Evolutionary conservation across 2,797 vertebrate genomes (phyloP), one percentile per base, ranked within the genome.

Genomic region (Menidia menidia): DNA sequence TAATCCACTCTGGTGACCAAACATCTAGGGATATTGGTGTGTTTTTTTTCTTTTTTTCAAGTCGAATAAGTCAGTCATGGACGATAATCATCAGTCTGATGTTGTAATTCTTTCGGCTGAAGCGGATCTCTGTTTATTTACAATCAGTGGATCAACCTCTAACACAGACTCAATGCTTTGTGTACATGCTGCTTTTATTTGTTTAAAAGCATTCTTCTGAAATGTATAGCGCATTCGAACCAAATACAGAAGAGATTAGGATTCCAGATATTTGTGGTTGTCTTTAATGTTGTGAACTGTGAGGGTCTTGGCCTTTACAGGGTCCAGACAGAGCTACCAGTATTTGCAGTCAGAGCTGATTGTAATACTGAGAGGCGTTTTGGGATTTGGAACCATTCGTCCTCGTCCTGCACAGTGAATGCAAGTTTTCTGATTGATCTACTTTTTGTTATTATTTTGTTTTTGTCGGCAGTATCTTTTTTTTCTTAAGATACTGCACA

Each of bases 391-490:
- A 42, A 39, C 18, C 4, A 30, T 25, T 16, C 2, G 73, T 12
- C 31, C 43, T 62, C 51, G 44, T 32, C 58, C 33, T 54, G 45
- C 32, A 51, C 56, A 44, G 25, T 45, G 18, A 32, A 32, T 18
- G 55, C 61, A n/a, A 32, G 10, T 52, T 16, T 73, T 30, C 60
- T 19, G 13, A 64, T 56, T 74, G 59, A 11, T 25, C 25, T 25
- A 25, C 25, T 25, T 25, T 25, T 25, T 25, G 25, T 25, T 25
- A 25, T 25, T 25, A 1, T 25, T 25, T 25, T 25, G 25, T 25
- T 42, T 70, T 50, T 48, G 14, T 41, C 57, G 52, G 39, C 35
- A 60, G 60, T 32, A 67, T 63, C 54, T 60, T 72, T 77, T 78
- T 60, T 74, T 77, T 81, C 25, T 53, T 41, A 19, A 54, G 76